Evolutionary conservation across 1,140 invertebrate species (phyloP).

Genomic region (Saccostrea cuccullata): DNA sequence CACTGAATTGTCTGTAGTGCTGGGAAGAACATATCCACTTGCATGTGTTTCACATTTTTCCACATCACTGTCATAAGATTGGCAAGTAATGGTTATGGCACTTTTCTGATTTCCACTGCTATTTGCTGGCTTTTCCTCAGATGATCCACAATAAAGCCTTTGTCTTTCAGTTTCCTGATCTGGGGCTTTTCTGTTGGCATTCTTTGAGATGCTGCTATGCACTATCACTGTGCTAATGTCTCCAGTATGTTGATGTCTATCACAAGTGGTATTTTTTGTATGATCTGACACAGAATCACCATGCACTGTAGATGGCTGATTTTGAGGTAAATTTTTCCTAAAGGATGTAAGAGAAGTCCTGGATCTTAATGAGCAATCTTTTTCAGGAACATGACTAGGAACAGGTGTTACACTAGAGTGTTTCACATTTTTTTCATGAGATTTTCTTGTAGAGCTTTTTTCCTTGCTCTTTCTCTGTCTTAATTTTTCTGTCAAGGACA

Average conservation of each 20-base stretch:
- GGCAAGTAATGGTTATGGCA: neutral
- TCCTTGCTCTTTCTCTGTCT: neutral
- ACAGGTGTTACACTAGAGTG: neutral
- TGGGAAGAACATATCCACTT: neutral
- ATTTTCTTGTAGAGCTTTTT: neutral
- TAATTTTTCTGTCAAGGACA: neutral
- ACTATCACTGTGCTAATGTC: neutral
- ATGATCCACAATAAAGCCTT: neutral
- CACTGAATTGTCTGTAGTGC: neutral
- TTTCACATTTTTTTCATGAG: neutral
- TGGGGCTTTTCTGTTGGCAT: neutral
- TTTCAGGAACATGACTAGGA: neutral
- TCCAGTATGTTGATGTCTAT: neutral
- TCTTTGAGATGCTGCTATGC: neutral
- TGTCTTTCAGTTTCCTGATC: neutral
- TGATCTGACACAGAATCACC: neutral
- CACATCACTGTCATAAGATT: neutral
- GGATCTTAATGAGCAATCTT: neutral
- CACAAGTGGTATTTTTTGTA: neutral
- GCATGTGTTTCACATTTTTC: neutral
- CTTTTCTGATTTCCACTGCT: neutral
- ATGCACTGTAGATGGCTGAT: neutral
- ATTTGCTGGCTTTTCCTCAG: neutral
- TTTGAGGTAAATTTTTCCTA: neutral
- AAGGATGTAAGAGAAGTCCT: neutral